Base-by-base conservation (phyloP, 2,888 invertebrate species). In the Lathronympha strigana region DNA sequence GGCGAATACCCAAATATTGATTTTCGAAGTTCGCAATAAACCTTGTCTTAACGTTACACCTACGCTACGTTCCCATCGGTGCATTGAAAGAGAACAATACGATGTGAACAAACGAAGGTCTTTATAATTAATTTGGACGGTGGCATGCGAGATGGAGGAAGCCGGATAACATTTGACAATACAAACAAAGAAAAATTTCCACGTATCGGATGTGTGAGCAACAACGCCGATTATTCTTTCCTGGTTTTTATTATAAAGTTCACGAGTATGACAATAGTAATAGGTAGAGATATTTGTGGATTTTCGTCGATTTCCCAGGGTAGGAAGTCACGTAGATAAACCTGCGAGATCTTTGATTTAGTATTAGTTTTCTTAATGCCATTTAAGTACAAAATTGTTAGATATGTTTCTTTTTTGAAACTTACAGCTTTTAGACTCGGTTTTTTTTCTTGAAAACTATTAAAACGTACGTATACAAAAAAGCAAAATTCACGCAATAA, bases 61-160 rank as follows among this genome's bases (percentile, higher is more conserved):
- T 13, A 45, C 57, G 43, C 43, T 13, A 45, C 57, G 43, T 45
- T 31, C 57, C 57, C 45, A 57, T 31, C 57, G 15, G 11, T 13
- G 17, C 55, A 57, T 45, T 57, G 57, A 45, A 19, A 43, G 19
- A 31, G 43, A 45, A 57, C 57, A 57, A 57, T 57, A n/a, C 31
- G 31, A 43, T 17, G 43, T 43, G 43, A 57, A 45, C 57, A 19
- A 21, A 43, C 21, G 31, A 31, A 45, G 57, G 45, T 19, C 57
- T 45, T 57, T 31, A 57, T 57, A 57, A 57, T 57, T 57, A 31
- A 57, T 57, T 43, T 55, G 55, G 43, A 57, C 4, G 45, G 31
- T 13, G 19, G 19, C n/a, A 45, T 57, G 45, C 57, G 17, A 45
- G n/a, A 57, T 21, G 40, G 2, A 57, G 3, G 4, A n/a, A 57